Evolutionary conservation across 2,888 invertebrate species (phyloP).

Genomic region (Agrochola circellaris): DNA sequence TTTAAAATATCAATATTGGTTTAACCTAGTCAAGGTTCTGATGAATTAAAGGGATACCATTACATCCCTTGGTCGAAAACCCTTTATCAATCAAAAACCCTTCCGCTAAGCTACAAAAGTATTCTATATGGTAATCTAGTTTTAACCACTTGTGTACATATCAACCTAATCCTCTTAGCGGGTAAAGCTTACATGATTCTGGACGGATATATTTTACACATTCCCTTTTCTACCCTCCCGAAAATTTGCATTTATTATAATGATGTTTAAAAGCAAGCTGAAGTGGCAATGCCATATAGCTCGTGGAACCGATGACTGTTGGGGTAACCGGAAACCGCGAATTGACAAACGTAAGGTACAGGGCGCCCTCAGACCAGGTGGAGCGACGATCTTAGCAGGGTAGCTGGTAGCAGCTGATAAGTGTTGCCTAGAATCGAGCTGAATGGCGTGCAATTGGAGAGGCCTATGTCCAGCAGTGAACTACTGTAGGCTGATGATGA

Average conservation of each 20-base stretch:
- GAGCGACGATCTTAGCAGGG: background rate
- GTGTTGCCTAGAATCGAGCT: background rate
- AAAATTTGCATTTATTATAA: constrained; percentile 1
- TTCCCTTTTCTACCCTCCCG: background rate
- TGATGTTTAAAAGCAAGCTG: background rate
- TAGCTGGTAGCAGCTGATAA: background rate
- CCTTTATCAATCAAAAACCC: constrained; percentile 17
- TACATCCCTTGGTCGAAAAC: background rate
- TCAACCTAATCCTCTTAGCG: constrained; percentile 8
- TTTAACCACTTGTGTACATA: constrained; percentile 15
- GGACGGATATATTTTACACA: background rate
- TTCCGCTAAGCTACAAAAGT: constrained; percentile 31
- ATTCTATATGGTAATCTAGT: constrained; percentile 48
- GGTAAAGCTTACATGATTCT: background rate
- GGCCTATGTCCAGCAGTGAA: too few species aligned
- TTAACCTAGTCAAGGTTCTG: background rate
- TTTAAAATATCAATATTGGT: background rate
- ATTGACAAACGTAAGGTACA: background rate
- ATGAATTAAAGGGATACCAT: constrained; percentile 3
- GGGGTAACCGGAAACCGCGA: too few species aligned
- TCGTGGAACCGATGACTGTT: background rate
- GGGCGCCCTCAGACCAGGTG: too few species aligned
- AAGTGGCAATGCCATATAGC: background rate
- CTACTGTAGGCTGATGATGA: too few species aligned
- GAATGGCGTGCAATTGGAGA: background rate